Conservation (phyloP, 2,888 invertebrate genomes). For the Elysia crispata region DNA sequence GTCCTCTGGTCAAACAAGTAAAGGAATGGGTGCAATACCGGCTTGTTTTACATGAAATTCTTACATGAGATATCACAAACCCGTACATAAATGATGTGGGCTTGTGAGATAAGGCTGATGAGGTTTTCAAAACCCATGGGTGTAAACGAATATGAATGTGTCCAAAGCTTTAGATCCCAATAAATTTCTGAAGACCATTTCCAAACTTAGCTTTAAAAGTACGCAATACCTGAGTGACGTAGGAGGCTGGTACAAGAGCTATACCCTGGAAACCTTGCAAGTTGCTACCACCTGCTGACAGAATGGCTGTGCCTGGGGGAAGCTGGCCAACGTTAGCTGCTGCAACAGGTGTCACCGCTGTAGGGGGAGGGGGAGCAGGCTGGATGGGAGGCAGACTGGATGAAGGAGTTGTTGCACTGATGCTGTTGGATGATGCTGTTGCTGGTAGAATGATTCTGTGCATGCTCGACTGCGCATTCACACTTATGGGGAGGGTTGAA, state of each 20-base stretch:
- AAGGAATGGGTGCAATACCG: too few relatives aligned
- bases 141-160: too few relatives aligned
- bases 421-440: slow-evolving; percentile 45
- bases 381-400: slow-evolving; percentile 67
- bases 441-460: slow-evolving; percentile 75
- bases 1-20: too few relatives aligned
- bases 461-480: slow-evolving; percentile 52
- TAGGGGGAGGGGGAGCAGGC: slow-evolving; percentile 69
- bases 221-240: slow-evolving; percentile 77
- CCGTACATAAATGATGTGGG: too few relatives aligned
- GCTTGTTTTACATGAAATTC: too few relatives aligned
- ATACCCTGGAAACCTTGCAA: slow-evolving; percentile 75
- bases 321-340: slow-evolving; percentile 56
- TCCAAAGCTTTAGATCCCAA: too few relatives aligned
- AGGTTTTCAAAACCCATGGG: too few relatives aligned
- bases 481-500: slow-evolving; percentile 12
- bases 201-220: neutral
- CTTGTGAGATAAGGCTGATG: too few relatives aligned
- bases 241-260: slow-evolving; percentile 82
- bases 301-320: slow-evolving; percentile 73
- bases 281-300: slow-evolving; percentile 70
- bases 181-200: neutral
- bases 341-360: slow-evolving; percentile 56
- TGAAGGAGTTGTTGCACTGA: slow-evolving; percentile 24
- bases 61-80: too few relatives aligned